Conservation (phyloP, 2,888 invertebrate genomes). For the Hyles lineata region DNA sequence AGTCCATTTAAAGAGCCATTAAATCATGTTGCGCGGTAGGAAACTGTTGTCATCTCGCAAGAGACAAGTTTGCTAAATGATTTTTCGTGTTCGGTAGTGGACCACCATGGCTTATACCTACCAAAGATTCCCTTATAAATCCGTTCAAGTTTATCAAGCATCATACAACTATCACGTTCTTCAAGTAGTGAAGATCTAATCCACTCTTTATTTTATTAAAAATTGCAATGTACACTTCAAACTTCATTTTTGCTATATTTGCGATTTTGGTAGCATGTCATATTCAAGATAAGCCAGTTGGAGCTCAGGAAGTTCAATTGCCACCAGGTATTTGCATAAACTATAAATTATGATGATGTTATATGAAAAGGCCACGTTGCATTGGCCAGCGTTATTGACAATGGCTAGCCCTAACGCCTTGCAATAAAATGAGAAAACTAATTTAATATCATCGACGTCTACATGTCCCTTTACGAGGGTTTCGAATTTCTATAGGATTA, state of each 20-base stretch:
- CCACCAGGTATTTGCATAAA: slow-evolving; percentile 59
- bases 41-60: slow-evolving; percentile 40
- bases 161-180: slow-evolving; percentile 36
- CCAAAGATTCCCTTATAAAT: slow-evolving; percentile 39
- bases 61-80: slow-evolving; percentile 57
- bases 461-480: too few species aligned
- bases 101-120: slow-evolving; percentile 29
- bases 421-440: too few species aligned
- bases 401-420: too few species aligned
- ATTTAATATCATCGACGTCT: too few species aligned
- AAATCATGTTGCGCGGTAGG: slow-evolving; percentile 48
- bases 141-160: slow-evolving; percentile 13
- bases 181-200: slow-evolving; percentile 32
- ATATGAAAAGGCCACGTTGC: too few species aligned
- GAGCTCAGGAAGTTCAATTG: slow-evolving; percentile 67
- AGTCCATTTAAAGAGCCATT: slow-evolving; percentile 46
- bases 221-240: slow-evolving; percentile 15
- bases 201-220: background rate
- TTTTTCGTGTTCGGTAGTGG: slow-evolving; percentile 52
- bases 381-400: too few species aligned
- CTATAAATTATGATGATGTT: too few species aligned
- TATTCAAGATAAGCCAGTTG: slow-evolving; percentile 57
- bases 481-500: too few species aligned
- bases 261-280: slow-evolving; percentile 54
- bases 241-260: slow-evolving; percentile 44